Percentiles rank a stretch among this genome's conserved stretches.
Conservation (phyloP, 2,797 vertebrate species). For the Rhinella marina region DNA sequence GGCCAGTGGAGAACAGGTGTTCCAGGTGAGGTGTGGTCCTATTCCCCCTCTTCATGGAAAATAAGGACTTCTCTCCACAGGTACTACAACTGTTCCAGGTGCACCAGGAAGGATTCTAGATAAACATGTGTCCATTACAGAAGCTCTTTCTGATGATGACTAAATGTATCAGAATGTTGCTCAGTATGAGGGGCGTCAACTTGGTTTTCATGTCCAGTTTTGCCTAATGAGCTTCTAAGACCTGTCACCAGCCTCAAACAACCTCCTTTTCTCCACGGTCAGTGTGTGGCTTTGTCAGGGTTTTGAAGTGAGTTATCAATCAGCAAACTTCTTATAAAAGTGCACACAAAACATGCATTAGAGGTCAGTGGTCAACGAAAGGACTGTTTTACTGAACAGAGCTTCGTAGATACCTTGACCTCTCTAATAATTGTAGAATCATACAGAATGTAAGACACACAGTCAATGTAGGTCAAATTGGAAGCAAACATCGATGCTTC, state of each 20-base stretch:
- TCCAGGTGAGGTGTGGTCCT: no score
- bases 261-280: background rate
- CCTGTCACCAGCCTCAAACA: background rate
- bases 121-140: no score
- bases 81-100: no score
- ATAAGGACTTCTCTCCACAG: no score
- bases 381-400: background rate
- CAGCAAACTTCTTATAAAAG: background rate
- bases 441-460: background rate
- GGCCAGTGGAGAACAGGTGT: no score
- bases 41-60: no score
- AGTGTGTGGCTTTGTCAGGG: background rate
- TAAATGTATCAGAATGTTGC: no score
- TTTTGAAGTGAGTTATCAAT: slow-evolving; percentile 19
- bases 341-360: slow-evolving; percentile 37
- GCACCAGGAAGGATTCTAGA: no score
- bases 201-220: background rate
- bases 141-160: no score
- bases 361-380: background rate
- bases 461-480: background rate
- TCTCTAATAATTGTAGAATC: no score
- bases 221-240: background rate
- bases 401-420: background rate
- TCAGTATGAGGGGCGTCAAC: background rate
- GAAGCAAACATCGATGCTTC: background rate